Base-by-base conservation (phyloP, 2,113 vertebrate genomes). In the Upupa epops region DNA sequence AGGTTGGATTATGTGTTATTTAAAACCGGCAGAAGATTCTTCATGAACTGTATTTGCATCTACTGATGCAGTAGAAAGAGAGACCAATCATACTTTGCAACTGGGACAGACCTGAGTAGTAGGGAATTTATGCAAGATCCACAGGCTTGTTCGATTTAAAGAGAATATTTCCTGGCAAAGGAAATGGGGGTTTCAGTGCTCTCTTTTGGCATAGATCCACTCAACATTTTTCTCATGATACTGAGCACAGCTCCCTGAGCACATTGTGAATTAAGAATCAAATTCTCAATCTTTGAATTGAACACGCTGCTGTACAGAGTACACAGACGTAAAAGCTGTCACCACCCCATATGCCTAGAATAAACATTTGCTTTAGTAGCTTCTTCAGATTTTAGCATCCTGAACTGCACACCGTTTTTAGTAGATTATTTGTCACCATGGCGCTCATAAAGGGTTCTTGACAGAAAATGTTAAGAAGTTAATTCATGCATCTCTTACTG, bases 401-500 rank as follows among this genome's bases (percentile, higher is more conserved):
- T 75, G 36, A 80, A 65, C 68, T 9, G 1, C 34, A 42, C 24
- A n/a, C 22, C 19, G 17, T 61, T 48, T 45, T 20, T 8, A 68
- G 22, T 49, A 77, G 85, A 80, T 60, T 69, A 55, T 73, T 85
- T 80, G 11, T 83, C 74, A 64, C 64, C 13, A 26, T 1, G 0
- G 48, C 26, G 31, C 28, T 85, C 17, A 19, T 66, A 40, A 73
- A 86, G 46, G 5, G 49, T 58, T 90, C 60, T 78, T 8, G 20
- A 55, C 51, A 63, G 55, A 80, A 92, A 80, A 81, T 40, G 52
- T 73, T 73, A 70, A 86, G 63, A 72, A 59, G 22, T 58, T 86
- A 86, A 92, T 94, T 89, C 78, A 64, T 81, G 34, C 45, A 63
- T 79, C 56, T 90, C 75, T 73, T 66, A 15, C 65, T 88, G 69